phyloP scores from a whole-genome alignment of 2,888 invertebrate species.

The Copidosoma aretas region DNA sequence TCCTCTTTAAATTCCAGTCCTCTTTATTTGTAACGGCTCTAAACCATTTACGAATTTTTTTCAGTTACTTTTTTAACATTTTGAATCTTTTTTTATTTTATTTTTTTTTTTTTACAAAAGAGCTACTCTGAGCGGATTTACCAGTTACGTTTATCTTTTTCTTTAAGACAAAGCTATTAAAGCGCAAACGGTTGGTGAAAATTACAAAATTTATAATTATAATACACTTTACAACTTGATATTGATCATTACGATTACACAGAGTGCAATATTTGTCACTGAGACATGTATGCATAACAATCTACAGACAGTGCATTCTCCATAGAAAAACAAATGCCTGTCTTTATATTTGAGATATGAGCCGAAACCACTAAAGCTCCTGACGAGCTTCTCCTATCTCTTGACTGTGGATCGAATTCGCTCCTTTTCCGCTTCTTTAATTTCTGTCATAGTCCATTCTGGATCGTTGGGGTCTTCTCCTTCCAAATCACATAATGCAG shows the following conservation, averaged over 20 bases:
- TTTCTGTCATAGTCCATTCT: conserved; percentile 75
- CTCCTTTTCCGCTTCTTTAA: conserved; percentile 60
- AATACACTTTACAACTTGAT: conserved; percentile 63
- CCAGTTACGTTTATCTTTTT: conserved; percentile 25
- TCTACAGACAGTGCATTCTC: conserved; percentile 49
- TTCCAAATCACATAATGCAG: conserved; percentile 69
- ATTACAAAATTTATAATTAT: conserved; percentile 64
- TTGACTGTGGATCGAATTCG: conserved; percentile 61
- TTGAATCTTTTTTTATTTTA: conserved; percentile 1
- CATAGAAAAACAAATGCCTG: conserved; percentile 55
- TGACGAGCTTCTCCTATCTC: conserved; percentile 58
- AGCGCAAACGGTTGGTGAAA: conserved; percentile 50
- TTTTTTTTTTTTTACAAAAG: conserved; percentile 37
- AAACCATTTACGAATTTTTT: conserved; percentile 38
- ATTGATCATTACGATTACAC: conserved; percentile 59
- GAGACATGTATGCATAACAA: conserved; percentile 61
- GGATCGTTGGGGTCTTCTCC: conserved; percentile 84
- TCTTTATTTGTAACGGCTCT: conserved; percentile 34
- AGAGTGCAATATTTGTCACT: conserved; percentile 61
- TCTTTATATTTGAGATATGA: conserved; percentile 42
- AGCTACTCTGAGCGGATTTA: conserved; percentile 38
- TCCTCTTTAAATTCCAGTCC: conserved; percentile 30
- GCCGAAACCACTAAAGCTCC: conserved; percentile 42
- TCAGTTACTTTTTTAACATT: conserved; percentile 16
- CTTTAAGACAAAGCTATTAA: conserved; percentile 43